A percentile compares a stretch with the other conserved stretches of the same genome.
These are phyloP conservation scores for Caenorhabditis wallacei DNA, from an alignment of 2,888 invertebrate genomes.

Conservation along the genomic window DNA sequence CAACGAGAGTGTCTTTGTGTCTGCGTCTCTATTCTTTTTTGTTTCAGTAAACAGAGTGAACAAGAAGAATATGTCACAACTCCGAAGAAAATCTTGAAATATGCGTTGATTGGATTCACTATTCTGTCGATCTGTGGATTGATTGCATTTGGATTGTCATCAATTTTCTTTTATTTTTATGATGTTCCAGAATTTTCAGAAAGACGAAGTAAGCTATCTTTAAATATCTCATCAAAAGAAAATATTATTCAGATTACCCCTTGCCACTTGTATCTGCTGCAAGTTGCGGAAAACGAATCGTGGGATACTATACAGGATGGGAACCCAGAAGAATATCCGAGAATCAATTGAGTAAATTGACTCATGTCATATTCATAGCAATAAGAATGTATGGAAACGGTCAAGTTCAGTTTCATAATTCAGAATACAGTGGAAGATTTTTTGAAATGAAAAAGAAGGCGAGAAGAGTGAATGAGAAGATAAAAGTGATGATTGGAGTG, in stretches of 20 bases:
- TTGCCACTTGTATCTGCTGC: background rate
- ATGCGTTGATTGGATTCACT: background rate
- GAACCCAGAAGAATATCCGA: background rate
- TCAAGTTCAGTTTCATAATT: constrained; percentile 9
- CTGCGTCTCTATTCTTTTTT: background rate
- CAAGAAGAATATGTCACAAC: background rate
- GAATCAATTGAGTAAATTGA: constrained; percentile 5
- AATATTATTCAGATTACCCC: constrained; percentile 1
- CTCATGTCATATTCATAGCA: constrained; percentile 6
- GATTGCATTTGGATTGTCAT: constrained; percentile 10
- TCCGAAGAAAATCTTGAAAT: background rate
- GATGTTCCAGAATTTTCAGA: constrained; percentile 4
- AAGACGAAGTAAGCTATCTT: background rate
- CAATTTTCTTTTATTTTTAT: constrained; percentile 9
- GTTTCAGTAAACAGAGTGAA: constrained; percentile 12
- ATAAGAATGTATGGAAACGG: constrained; percentile 10
- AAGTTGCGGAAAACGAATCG: constrained; percentile 12
- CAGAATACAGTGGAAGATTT: constrained; percentile 25
- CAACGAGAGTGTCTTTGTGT: background rate
- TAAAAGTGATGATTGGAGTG: constrained; percentile 34
- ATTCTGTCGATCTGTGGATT: constrained; percentile 5
- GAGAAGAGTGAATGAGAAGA: constrained; percentile 8
- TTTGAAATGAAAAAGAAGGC: constrained; percentile 25
- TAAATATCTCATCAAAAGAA: no score
- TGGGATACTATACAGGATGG: constrained; percentile 21